Evolutionary conservation across 2,797 vertebrate genomes (phyloP), one percentile per base, ranked within the genome.

Genomic region (Staurois parvus): DNA sequence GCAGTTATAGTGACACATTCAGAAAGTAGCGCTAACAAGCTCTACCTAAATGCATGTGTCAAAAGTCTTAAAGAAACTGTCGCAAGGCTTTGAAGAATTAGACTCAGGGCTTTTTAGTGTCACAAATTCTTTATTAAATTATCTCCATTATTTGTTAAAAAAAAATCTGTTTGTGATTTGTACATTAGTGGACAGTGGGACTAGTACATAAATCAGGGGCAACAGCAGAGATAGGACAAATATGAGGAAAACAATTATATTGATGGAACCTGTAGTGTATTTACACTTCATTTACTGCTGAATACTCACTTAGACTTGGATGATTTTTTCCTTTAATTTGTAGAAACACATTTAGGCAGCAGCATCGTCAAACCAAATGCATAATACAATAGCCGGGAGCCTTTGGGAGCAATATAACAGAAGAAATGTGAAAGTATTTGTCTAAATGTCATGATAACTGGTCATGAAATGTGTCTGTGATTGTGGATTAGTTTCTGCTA

Each of bases 361-460:
- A 79, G n/a, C 11, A 48, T 72, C 52, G 37, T 70, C n/a, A 37
- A 45, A 17, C 9, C 67, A 62, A 82, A 78, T 78, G 48, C 56
- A 56, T 82, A 77, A 77, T 62, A 75, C 40, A 81, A 59, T 62
- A 30, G 30, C 13, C 34, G 7, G 24, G 42, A 34, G 64, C 78
- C 72, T 76, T 34, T 76, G 79, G 40, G 79, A 52, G 13, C 24
- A 66, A 72, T 72, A 40, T 52, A 72, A 40, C 29, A 52, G 24
- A 67, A 74, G 48, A 79, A 86, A 78, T 76, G 30, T 56, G 69
- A 76, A 83, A 67, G 42, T 24, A 10, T 34, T 76, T 62, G 48
- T 42, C 48, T 76, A 76, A 84, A 72, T 84, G 75, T 52, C 79
- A 82, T 72, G 37, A 76, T 62, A 67, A 76, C 30, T 37, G 59